Conservation (phyloP, 1,140 invertebrate species). For the Druon quercuslanigerum region DNA sequence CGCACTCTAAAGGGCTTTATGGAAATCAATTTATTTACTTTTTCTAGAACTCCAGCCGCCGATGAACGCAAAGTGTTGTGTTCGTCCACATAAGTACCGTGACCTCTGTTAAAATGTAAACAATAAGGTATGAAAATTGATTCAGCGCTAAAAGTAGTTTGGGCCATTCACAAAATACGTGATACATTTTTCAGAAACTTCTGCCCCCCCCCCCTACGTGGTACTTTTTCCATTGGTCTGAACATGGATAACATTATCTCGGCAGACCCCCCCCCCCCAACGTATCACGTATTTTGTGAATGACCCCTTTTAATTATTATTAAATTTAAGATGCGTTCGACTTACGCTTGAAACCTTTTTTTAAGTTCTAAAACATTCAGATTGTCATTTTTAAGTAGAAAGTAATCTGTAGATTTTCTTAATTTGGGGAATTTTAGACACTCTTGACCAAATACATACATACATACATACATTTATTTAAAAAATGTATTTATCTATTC, state of each 20-base stretch:
- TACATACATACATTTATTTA: background rate
- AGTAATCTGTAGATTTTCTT: too few species aligned
- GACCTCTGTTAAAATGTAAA: conserved; percentile 83
- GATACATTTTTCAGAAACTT: too few species aligned
- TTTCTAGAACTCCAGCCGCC: conserved; percentile 94
- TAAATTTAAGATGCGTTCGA: conserved; percentile 1
- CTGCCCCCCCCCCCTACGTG: too few species aligned
- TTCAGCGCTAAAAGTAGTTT: conserved; percentile 26
- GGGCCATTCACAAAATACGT: too few species aligned
- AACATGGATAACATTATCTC: too few species aligned
- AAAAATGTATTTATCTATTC: background rate
- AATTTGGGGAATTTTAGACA: background rate
- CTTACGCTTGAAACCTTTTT: too few species aligned
- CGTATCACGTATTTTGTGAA: too few species aligned
- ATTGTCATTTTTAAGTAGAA: too few species aligned
- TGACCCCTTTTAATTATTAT: too few species aligned
- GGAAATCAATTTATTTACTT: conserved; percentile 96
- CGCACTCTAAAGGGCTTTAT: conserved; percentile 92
- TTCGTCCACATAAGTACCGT: conserved; percentile 93
- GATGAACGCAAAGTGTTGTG: conserved; percentile 90
- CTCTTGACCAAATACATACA: background rate
- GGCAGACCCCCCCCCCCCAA: too few species aligned
- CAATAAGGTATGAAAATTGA: conserved; percentile 30
- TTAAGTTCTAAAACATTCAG: too few species aligned
- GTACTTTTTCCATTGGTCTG: too few species aligned